Evolutionary conservation across 2,888 invertebrate genomes (phyloP).

Genomic region (Aphrophora alni): DNA sequence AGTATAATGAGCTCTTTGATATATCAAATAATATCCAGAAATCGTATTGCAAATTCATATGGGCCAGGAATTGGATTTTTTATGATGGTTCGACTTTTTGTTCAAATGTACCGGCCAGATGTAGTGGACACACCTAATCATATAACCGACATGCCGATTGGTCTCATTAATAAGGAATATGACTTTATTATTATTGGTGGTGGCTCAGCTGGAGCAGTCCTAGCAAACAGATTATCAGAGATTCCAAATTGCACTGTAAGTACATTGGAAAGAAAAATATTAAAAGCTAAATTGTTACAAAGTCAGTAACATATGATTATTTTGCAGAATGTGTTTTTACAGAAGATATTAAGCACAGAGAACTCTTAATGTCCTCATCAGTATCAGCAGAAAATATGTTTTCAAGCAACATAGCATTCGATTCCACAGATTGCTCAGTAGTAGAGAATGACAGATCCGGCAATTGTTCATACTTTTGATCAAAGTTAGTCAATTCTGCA

Average conservation of each 20-base stretch:
- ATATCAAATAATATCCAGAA: conserved; percentile 32
- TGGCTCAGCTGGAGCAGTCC: conserved; percentile 80
- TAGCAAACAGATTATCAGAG: conserved; percentile 80
- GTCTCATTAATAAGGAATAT: conserved; percentile 66
- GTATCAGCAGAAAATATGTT: too few species aligned
- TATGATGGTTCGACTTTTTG: conserved; percentile 68
- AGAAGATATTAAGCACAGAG: not conserved
- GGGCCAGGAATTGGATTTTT: conserved; percentile 71
- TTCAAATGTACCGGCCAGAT: conserved; percentile 70
- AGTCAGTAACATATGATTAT: conserved; percentile 17
- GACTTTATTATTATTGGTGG: conserved; percentile 84
- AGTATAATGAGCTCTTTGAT: not conserved
- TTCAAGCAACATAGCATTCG: too few species aligned
- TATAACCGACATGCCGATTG: conserved; percentile 63
- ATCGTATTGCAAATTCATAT: conserved; percentile 69
- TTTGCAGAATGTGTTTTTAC: not conserved
- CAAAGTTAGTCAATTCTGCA: too few species aligned
- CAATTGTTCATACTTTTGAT: too few species aligned
- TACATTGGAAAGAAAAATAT: not conserved
- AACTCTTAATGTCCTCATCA: too few species aligned
- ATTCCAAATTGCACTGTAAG: conserved; percentile 67
- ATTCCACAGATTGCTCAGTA: too few species aligned
- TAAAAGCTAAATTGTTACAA: too few species aligned
- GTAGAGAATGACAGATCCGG: too few species aligned
- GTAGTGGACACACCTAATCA: conserved; percentile 74